These are phyloP conservation scores for Melanargia galathea DNA, from an alignment of 2,888 invertebrate genomes.

Conservation along the genomic window DNA sequence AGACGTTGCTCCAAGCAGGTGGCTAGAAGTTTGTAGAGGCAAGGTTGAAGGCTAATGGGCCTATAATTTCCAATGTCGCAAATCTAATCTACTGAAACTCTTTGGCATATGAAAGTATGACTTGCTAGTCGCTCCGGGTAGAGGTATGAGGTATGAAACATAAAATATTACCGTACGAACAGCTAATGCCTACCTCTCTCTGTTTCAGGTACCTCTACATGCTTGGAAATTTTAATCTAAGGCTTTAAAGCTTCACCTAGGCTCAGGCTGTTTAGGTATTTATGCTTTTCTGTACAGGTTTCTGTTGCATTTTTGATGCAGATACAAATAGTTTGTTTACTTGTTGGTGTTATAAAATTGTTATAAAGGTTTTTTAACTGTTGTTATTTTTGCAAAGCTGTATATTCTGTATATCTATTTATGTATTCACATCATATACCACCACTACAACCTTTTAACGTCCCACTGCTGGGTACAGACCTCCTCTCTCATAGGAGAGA, in stretches of 20 bases:
- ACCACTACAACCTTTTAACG: too few species aligned
- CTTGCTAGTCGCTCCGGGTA: background rate
- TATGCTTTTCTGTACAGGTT: constrained; percentile 5
- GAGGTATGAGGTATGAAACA: constrained; percentile 21
- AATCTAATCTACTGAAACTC: constrained; percentile 1
- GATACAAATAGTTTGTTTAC: background rate
- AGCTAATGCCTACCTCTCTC: constrained; percentile 16
- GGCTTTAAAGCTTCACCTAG: constrained; percentile 4
- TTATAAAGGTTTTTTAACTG: too few species aligned
- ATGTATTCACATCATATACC: too few species aligned
- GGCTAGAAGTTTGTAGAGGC: too few species aligned
- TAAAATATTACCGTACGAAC: constrained; percentile 25
- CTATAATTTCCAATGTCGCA: background rate
- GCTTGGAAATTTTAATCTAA: constrained; percentile 18
- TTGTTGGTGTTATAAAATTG: background rate
- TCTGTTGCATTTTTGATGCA: background rate
- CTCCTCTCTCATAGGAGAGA: too few species aligned
- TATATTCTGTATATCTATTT: too few species aligned
- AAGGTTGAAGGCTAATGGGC: too few species aligned
- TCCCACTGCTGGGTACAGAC: too few species aligned
- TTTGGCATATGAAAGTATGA: constrained; percentile 19
- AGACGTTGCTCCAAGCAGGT: too few species aligned
- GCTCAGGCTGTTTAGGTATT: constrained; percentile 17
- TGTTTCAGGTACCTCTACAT: constrained; percentile 22
- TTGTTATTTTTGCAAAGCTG: too few species aligned